Evolutionary conservation across 1,140 invertebrate species (phyloP), one percentile per base, ranked within the genome.

Genomic region (Drosophila nebulosa): DNA sequence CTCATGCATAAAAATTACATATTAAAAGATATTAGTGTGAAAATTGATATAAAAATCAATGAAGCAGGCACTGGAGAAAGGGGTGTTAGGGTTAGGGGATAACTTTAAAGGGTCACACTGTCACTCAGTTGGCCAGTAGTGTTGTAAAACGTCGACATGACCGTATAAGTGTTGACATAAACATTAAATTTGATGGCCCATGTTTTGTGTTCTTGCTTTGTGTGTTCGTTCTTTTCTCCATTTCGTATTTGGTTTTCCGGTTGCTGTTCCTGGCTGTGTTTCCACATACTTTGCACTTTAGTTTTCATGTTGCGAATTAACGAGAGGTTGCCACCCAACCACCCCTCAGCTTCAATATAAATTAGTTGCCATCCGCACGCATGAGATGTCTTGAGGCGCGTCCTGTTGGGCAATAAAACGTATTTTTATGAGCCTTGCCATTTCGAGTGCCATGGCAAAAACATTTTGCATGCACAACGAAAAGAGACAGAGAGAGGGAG

Each of bases 21-120:
- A 86, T 78, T 81, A 85, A 79, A 86, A 81, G 81, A 85, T 85
- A 85, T 85, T 85, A 81, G 83, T 78, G 81, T 85, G 81, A 85
- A 85, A 85, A 85, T 86, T 88, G 81, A 86, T 89, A 86, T 86
- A 78, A 86, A 86, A 86, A 88, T 86, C 83, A 88, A 88, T 86
- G 83, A 83, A 88, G 81, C 79, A 76, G 36, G 61, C 30, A 73
- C 36, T 35, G 60, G 18, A 26, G 52, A 36, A 27, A 22, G 27
- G 14, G 39, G 51, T 64, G 68, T 53, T 35, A 64, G 69, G 30
- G 10, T 3, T 22, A 52, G 71, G 46, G 63, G 64, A 63, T 61
- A 66, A 69, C 50, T 77, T 78, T 81, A 81, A 81, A 81, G 78
- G 78, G 78, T 80, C 73, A 36, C 64, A 42, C 61, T 46, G 64